Base-by-base conservation (phyloP, 2,888 invertebrate species). In the Acanthopleura granulata region DNA sequence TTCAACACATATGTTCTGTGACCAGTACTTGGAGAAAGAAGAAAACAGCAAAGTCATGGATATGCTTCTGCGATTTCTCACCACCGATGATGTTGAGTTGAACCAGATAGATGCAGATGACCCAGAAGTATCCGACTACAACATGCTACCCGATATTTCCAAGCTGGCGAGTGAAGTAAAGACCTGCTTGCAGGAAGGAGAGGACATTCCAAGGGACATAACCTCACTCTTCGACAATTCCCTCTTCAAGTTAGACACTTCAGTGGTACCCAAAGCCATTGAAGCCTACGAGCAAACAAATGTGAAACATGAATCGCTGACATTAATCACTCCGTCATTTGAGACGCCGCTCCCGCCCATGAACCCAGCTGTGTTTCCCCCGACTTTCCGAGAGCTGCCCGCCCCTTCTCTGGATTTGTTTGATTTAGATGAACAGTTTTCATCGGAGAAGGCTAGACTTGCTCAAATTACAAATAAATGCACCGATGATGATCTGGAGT, bases 351-450 rank as follows among this genome's bases (percentile, higher is more conserved):
- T 97, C 82, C 99, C 99, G 9, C 94, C 96, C 0, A 92, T 98
- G 49, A 97, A 98, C 89, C 94, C 98, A 77, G 97, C 98, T 74
- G 97, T 40, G n/a, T 99, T 98, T 91, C 97, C 98, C 0, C 98
- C 99, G 16, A 94, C 95, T 40, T 99, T 99, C 90, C 94, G 97
- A 83, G 98, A 98, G 90, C 93, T 97, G 30, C 94, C 96, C 0
- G 95, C 97, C 0, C 99, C 99, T 0, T 94, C 95, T 0, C 91
- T 99, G 77, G 99, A 99, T 88, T 92, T 99, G 15, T 99, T 97
- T 89, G 99, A 99, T 90, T 91, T 99, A 78, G 99, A 99, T 90
- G 99, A 99, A 89, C 97, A 97, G 18, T 97, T 98, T 91, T 98
- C 98, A 88, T 96, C 98, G 0, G 96, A 97, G 85, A 94, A 96